Base-by-base conservation (phyloP, 2,113 vertebrate genomes). In the Myotis lucifugus region DNA sequence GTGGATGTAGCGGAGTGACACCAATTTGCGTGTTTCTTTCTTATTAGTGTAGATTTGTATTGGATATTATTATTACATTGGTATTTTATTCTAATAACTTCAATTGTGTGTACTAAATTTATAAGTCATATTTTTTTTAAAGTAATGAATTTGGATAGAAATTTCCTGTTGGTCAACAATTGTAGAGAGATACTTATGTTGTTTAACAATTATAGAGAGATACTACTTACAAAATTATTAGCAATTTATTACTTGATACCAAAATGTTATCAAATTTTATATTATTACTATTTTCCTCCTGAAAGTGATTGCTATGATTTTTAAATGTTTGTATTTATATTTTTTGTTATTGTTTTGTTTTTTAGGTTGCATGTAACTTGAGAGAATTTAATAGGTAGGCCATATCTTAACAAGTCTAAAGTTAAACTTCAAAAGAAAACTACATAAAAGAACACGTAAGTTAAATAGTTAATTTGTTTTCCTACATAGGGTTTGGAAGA, bases 31-130 rank as follows among this genome's bases (percentile, higher is more conserved):
- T 42, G 42, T 42, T 42, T 8, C 42, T 42, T 6, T 42, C 42
- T 42, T 42, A 42, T 42, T 42, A 42, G 42, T 42, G 42, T 42
- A 42, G 42, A 42, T 40, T 73, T 12, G 8, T 87, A 77, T 76
- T 90, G 37, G 37, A 37, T 37, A 37, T 37, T 37, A 37, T 37
- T 37, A 37, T 37, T 37, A 37, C 37, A 37, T 40, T 73, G 17
- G 8, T 87, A 77, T 76, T 90, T 91, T 73, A 72, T 86, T 95
- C 54, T 70, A 91, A 84, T 81, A 92, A 73, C 17, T 93, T 6
- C 6, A 85, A 2, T 32, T n/a, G 8, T 84, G 3, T 90, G 0
- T 42, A 69, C 13, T 76, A 84, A 88, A 82, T 89, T 67, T 4
- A n/a, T 77, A 54, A 70, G 12, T 70, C 3, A 74, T 77, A 76